phyloP scores from a whole-genome alignment of 2,797 vertebrate species.

The Coluber constrictor region DNA sequence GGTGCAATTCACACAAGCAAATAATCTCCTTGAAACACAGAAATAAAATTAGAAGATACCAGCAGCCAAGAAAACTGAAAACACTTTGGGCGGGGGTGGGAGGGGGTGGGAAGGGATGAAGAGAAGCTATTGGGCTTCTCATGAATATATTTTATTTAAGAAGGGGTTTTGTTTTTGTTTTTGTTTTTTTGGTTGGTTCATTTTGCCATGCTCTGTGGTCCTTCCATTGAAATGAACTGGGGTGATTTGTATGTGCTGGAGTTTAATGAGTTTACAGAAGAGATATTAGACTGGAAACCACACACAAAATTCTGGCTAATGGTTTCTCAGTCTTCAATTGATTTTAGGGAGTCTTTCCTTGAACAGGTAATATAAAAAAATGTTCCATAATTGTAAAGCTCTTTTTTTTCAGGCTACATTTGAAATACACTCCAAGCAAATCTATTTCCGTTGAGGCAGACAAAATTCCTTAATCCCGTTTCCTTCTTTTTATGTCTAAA shows the following conservation, averaged over 20 bases:
- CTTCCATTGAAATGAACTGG: background rate
- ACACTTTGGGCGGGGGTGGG: background rate
- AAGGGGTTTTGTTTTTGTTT: background rate
- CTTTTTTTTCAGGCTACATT: background rate
- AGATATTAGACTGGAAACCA: background rate
- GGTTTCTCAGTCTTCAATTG: background rate
- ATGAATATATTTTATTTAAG: background rate
- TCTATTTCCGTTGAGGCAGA: background rate
- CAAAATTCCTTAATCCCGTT: background rate
- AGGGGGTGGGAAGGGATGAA: too few relatives aligned
- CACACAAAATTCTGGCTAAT: background rate
- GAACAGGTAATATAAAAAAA: background rate
- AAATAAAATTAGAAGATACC: background rate
- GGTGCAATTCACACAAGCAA: background rate
- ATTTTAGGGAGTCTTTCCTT: background rate
- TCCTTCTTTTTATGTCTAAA: background rate
- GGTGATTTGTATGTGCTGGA: background rate
- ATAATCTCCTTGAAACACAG: background rate
- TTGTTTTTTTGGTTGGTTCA: too few relatives aligned
- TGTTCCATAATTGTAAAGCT: background rate
- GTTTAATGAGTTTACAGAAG: background rate
- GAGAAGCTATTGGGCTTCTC: background rate
- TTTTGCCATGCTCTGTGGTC: background rate
- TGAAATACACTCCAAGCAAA: background rate
- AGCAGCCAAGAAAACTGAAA: background rate